phyloP scores from a whole-genome alignment of 2,888 invertebrate genomes.

The Magallana nippona region DNA sequence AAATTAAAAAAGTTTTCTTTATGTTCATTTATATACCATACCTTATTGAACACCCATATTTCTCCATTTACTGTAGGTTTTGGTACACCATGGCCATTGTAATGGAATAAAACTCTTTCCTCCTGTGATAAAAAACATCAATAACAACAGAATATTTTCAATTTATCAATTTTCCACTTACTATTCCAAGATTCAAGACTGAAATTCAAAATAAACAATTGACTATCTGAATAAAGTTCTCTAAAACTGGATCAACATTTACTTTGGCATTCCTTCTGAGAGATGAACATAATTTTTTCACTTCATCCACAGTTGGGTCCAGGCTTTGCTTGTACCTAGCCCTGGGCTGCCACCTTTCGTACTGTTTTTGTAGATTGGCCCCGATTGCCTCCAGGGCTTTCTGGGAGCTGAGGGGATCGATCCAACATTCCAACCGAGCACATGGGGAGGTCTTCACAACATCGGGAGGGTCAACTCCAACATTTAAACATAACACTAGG shows the following conservation, averaged over 20 bases:
- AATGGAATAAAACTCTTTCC: slow-evolving; percentile 98
- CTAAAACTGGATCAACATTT: neutral
- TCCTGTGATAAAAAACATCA: slow-evolving; percentile 82
- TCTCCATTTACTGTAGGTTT: slow-evolving; percentile 98
- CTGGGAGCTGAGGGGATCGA: slow-evolving; percentile 91
- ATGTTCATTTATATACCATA: slow-evolving; percentile 78
- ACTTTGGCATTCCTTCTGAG: slow-evolving; percentile 95
- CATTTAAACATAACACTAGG: slow-evolving; percentile 96
- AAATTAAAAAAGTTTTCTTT: neutral
- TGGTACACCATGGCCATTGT: slow-evolving; percentile 99
- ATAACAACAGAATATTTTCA: too few relatives aligned
- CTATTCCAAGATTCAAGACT: too few relatives aligned
- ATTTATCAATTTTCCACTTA: too few relatives aligned
- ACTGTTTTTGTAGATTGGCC: slow-evolving; percentile 93
- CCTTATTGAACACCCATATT: slow-evolving; percentile 99
- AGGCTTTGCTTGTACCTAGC: slow-evolving; percentile 96
- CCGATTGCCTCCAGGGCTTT: slow-evolving; percentile 97
- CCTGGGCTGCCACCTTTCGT: slow-evolving; percentile 98
- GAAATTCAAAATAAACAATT: too few relatives aligned
- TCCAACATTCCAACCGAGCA: slow-evolving; percentile 97
- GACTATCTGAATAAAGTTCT: too few relatives aligned
- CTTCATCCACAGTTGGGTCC: slow-evolving; percentile 98
- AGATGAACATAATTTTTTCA: slow-evolving; percentile 96
- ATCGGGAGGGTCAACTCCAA: slow-evolving; percentile 99
- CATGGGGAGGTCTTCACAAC: slow-evolving; percentile 98